These are phyloP conservation scores for Leptarthrus brevirostris DNA, from an alignment of 2,888 invertebrate genomes.

Conservation along the genomic window DNA sequence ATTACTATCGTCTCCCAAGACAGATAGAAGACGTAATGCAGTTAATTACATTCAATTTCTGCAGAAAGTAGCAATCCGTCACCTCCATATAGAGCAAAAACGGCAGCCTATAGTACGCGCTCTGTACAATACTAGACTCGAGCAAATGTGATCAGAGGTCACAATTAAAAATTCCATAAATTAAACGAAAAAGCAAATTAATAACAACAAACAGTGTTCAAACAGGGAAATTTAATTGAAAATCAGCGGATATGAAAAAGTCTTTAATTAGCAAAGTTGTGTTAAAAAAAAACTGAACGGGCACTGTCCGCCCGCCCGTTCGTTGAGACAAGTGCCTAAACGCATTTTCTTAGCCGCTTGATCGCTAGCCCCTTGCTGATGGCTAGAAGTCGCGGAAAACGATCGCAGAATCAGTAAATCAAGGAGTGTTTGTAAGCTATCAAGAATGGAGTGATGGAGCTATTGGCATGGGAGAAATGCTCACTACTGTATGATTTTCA, in stretches of 20 bases:
- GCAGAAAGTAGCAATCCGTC: not conserved
- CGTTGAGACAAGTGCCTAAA: not conserved
- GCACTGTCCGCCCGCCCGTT: too few species aligned
- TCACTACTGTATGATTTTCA: slow-evolving; percentile 50
- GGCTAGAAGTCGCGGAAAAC: not conserved
- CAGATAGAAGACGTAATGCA: not conserved
- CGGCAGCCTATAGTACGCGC: not conserved
- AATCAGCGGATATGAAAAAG: not conserved
- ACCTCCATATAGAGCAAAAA: slow-evolving; percentile 1
- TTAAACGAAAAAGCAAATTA: slow-evolving; percentile 21
- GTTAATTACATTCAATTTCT: not conserved
- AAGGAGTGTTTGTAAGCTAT: not conserved
- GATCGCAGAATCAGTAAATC: not conserved
- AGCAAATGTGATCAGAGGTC: slow-evolving; percentile 4
- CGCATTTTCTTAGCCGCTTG: too few species aligned
- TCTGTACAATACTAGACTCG: not conserved
- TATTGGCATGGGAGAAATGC: slow-evolving; percentile 12
- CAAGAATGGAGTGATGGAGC: slow-evolving; percentile 9
- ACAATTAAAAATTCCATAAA: slow-evolving; percentile 40
- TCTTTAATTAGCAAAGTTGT: not conserved
- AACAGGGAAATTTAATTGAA: slow-evolving; percentile 8
- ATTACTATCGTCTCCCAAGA: slow-evolving; percentile 36
- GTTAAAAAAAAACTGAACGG: not conserved
- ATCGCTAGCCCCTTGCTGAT: too few species aligned
- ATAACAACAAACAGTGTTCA: slow-evolving; percentile 22